Evolutionary conservation across 2,113 vertebrate genomes (phyloP), one percentile per base, ranked within the genome.

Genomic region (Aegithalos caudatus): DNA sequence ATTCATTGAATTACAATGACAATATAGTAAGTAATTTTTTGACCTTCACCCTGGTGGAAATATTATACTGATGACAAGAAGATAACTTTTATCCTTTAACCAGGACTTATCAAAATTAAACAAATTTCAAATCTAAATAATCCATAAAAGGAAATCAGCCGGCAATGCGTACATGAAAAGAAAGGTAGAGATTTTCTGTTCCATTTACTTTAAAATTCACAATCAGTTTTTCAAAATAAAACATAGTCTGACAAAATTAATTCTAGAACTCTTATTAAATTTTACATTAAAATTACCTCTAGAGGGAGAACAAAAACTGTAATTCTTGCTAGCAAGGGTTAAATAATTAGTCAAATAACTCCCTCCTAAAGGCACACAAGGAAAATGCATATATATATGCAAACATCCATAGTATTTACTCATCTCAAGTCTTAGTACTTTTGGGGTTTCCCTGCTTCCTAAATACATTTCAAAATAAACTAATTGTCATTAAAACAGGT

Each of bases 361-460:
- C 15, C 7, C 6, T 78, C 17, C 29, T 28, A 47, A 8, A 5
- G 33, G 12, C 8, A 42, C 15, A 12, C 9, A 42, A 67, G 8
- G 65, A 93, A 81, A 42, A 81, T 15, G 33, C 12, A 38, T 27
- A 27, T 19, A 38, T 31, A 33, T 16, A 31, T 29, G 15, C 17
- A 40, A 18, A 33, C 3, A 54, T 31, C 11, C 7, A 50, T 12
- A 79, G 23, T 7, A 45, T 71, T 78, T 90, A 58, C 5, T 64
- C 2, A 50, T 22, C 47, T 81, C 61, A 53, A 72, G 7, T 9
- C 4, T 40, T 29, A 25, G 2, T 3, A 37, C n/a, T 60, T 24
- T 62, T 6, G 11, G 5, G 1, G 3, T 37, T 73, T 7, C 12
- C 9, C 4, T 2, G 4, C 2, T 18, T 74, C 72, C 45, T 24